Conservation (phyloP, 2,113 vertebrate genomes). For the Micronycteris hirsuta region DNA sequence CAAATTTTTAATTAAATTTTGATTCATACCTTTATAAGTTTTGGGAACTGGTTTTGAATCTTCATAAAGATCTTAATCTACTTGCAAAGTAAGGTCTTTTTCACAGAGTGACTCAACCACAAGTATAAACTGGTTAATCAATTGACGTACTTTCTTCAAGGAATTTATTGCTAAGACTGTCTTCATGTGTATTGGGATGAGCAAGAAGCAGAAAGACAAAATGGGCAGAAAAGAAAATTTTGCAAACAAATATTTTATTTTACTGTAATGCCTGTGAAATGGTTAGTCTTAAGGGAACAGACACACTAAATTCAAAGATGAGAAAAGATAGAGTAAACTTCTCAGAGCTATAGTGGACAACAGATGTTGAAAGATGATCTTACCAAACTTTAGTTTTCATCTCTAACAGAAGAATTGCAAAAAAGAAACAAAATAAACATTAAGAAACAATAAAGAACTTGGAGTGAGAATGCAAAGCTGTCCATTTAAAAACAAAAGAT, state of each 20-base stretch:
- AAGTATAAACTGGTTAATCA: background rate
- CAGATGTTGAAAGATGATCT: background rate
- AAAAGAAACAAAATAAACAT: background rate
- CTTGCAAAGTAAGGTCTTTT: background rate
- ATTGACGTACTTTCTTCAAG: background rate
- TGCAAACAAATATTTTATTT: slow-evolving; percentile 8
- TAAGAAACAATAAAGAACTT: background rate
- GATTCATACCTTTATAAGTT: background rate
- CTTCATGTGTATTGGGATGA: background rate
- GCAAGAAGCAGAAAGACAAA: background rate
- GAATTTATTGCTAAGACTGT: background rate
- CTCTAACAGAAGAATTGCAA: background rate
- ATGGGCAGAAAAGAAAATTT: background rate
- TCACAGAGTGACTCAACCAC: background rate
- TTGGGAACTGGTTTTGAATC: background rate
- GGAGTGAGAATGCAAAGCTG: background rate
- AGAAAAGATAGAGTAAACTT: background rate
- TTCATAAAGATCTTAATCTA: background rate
- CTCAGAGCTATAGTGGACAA: background rate
- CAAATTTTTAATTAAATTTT: slow-evolving; percentile 4
- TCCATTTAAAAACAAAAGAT: background rate
- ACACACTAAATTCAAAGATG: background rate
- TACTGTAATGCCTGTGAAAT: background rate
- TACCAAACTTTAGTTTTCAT: background rate
- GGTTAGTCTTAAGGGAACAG: background rate